Evolutionary conservation across 2,113 vertebrate genomes (phyloP).

Genomic region (Oreotragus oreotragus): DNA sequence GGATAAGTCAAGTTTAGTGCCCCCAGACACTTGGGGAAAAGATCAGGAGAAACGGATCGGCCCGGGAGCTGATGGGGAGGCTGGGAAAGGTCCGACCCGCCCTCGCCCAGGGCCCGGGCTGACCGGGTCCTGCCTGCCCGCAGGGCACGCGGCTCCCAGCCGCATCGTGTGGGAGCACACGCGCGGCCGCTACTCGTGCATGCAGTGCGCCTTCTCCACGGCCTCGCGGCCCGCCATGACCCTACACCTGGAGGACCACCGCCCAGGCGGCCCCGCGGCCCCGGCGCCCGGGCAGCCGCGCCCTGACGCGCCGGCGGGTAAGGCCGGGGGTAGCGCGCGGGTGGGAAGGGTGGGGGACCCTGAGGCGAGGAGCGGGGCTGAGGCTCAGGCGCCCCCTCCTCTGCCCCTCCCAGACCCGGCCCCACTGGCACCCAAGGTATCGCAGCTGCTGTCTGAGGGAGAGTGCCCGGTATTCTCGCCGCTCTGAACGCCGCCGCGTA

Average conservation of each 20-base stretch:
- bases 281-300: background rate
- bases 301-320: slow-evolving; percentile 74
- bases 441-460: background rate
- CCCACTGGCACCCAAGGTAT: background rate
- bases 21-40: background rate
- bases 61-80: background rate
- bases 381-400: background rate
- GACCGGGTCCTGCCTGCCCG: slow-evolving; percentile 24
- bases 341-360: background rate
- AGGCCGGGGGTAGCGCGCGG: background rate
- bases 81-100: background rate
- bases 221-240: slow-evolving; percentile 90
- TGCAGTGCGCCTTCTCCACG: slow-evolving; percentile 87
- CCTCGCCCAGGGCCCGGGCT: background rate
- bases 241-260: slow-evolving; percentile 86
- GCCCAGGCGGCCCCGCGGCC: slow-evolving; percentile 73
- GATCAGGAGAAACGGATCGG: background rate
- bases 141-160: slow-evolving; percentile 85
- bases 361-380: background rate
- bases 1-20: background rate
- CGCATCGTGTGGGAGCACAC: slow-evolving; percentile 96
- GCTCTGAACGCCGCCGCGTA: background rate
- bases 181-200: slow-evolving; percentile 91
- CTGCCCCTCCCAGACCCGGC: background rate
- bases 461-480: background rate